Evolutionary conservation across 2,113 vertebrate species (phyloP), one percentile per base, ranked within the genome.

Genomic region (Colistium nudipinnis): DNA sequence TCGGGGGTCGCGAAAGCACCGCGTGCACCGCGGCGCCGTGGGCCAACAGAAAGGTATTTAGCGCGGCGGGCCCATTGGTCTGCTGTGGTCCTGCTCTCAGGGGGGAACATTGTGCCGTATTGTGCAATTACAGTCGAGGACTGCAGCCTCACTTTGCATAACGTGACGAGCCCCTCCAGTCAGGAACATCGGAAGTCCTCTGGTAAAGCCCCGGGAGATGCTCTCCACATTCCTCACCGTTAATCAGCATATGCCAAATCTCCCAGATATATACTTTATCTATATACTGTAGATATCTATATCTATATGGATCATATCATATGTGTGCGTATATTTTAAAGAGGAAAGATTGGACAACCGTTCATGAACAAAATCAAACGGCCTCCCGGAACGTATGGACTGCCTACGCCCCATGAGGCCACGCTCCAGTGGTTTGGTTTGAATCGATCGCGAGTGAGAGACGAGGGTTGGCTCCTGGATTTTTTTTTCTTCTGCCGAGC

Each of bases 71-170:
- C 28, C 6, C 25, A 17, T 51, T n/a, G n/a, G n/a, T 51, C 13
- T 51, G 48, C 48, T 51, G 14, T 28, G 1, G 48, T 51, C 14
- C 48, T 51, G 8, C n/a, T 17, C 9, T 25, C 48, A 51, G 13
- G 9, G 48, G 24, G 8, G 47, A 49, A 49, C 27, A 49, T 49
- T 51, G 27, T 28, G 48, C 24, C 17, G 24, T 4, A n/a, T n/a
- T n/a, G 24, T 51, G 45, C 48, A 51, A 51, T 51, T 28, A 28
- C 14, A 28, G 25, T 51, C 48, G 28, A 51, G 25, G 13, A 28
- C 48, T 27, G 25, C 48, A 51, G 48, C 25, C 27, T 28, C 25
- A 51, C 48, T 51, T 51, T 51, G 25, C 48, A 51, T 51, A 51
- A 51, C 28, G 48, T 51, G 48, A 51, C 20, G 14, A 51, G 11